Base-by-base conservation (phyloP, 1,140 invertebrate genomes). In the Gerris buenoi region DNA sequence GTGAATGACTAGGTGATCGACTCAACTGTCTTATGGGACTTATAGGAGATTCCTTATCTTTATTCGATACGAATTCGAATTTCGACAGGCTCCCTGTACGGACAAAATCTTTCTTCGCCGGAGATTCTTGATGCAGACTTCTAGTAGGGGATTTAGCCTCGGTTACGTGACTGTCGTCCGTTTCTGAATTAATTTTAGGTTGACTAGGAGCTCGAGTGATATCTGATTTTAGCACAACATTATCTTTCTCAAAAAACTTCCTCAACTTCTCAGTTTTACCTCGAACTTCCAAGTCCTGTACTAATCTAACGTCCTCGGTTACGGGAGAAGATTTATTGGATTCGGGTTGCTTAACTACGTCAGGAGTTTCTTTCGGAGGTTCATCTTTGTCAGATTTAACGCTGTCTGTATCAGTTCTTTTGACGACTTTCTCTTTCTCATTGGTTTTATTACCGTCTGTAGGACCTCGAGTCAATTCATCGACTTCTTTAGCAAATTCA, bases 231-330 rank as follows among this genome's bases (percentile, higher is more conserved):
- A 46, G 5, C 5, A 46, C 15, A 60, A 15, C 27, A 63, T 25
- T 26, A 27, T 63, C 62, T 25, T 67, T 62, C 22, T 63, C 66
- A 62, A 63, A 63, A 1, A 33, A 60, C 25, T 63, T 63, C 28
- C 27, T 25, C 22, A 63, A 57, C 46, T 67, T 67, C 18, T 62
- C 59, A 63, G 59, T 67, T 26, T 63, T 67, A 60, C 58, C 58
- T 13, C 58, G 10, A 5, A 60, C 23, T 13, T 60, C 58, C 5
- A 60, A 22, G 18, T 18, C 18, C 5, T 46, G 5, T 46, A 10
- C 18, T 18, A 46, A 46, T 46, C 33, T 46, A 18, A 46, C 33
- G 33, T 46, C 33, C 33, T 46, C 5, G 18, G 5, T 46, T 10
- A 10, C 33, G 18, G 33, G 33, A 46, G 33, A 46, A 10, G 18